Conservation (phyloP, 2,113 vertebrate genomes). For the Theristicus caerulescens region DNA sequence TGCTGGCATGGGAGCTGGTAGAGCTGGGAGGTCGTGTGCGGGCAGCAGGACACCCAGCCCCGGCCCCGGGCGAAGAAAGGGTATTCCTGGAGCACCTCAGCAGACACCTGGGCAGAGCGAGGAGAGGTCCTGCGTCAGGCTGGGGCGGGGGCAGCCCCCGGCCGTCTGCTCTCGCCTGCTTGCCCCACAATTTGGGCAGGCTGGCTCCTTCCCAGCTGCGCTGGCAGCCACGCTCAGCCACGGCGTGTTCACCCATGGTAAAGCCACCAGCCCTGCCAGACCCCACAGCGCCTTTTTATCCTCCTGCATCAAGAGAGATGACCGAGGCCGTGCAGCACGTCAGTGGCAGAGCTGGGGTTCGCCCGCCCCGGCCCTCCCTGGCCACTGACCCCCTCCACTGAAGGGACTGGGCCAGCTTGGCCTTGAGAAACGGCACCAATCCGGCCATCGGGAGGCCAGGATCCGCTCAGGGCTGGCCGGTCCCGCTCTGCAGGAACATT, state of each 20-base stretch:
- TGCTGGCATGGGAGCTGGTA: neutral
- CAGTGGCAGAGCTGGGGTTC: neutral
- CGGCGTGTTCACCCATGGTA: neutral
- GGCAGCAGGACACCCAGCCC: neutral
- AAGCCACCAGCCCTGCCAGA: neutral
- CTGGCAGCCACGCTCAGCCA: rapidly evolving
- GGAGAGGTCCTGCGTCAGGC: rapidly evolving
- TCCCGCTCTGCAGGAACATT: neutral
- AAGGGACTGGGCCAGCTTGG: neutral
- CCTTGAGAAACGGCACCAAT: neutral
- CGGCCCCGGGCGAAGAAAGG: rapidly evolving
- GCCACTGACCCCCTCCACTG: neutral
- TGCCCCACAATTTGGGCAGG: neutral
- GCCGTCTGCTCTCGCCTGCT: rapidly evolving
- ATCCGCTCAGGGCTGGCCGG: neutral
- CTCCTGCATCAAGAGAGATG: neutral
- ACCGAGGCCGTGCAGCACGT: neutral
- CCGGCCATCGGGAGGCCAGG: neutral
- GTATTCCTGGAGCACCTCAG: neutral
- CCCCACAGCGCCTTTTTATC: neutral
- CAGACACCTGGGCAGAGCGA: neutral
- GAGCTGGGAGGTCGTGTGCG: rapidly evolving
- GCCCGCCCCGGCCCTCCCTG: rapidly evolving
- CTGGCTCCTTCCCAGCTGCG: neutral
- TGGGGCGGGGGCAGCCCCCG: neutral